Evolutionary conservation across 2,113 vertebrate species (phyloP), one percentile per base, ranked within the genome.

Genomic region (Astur gentilis): DNA sequence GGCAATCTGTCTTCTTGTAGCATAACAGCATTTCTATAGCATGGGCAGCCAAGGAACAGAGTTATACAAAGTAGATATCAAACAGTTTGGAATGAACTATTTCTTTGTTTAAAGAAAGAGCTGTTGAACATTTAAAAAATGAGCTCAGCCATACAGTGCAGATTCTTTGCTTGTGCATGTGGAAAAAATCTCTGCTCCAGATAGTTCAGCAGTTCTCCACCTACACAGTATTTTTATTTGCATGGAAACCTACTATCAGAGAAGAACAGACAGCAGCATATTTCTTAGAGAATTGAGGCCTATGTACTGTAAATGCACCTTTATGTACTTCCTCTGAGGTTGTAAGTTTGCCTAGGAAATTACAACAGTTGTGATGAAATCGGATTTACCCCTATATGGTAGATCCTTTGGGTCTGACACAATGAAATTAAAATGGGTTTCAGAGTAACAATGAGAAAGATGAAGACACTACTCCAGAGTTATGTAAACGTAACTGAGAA

Each of bases 341-440:
- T 61, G 84, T 94, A 52, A 77, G 9, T 77, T 86, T 52, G 75
- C 60, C 42, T 66, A 66, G 89, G 87, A 94, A 90, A 91, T 94
- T 94, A 78, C 94, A 80, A 90, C 75, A 95, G 54, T 71, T 67
- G 90, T 95, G 94, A 75, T 22, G 93, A 96, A 97, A 97, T 93
- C 6, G 0, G 49, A 86, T 80, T 75, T 86, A 75, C 29, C 87
- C 50, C 2, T 87, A 47, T 85, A 73, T 45, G 89, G 94, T 16
- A 93, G 82, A 73, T 83, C 78, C 78, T 95, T 54, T 44, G 62
- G 55, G 42, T 87, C 64, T 86, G 87, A 81, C 84, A 29, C 73
- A 47, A 55, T 23, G 66, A 77, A 69, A 72, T 77, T 58, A 42
- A 58, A 85, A 79, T 36, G 44, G 25, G 15, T 38, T 69, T 94